phyloP scores from a whole-genome alignment of 2,888 invertebrate species.

The Holacanthella duospinosa region DNA sequence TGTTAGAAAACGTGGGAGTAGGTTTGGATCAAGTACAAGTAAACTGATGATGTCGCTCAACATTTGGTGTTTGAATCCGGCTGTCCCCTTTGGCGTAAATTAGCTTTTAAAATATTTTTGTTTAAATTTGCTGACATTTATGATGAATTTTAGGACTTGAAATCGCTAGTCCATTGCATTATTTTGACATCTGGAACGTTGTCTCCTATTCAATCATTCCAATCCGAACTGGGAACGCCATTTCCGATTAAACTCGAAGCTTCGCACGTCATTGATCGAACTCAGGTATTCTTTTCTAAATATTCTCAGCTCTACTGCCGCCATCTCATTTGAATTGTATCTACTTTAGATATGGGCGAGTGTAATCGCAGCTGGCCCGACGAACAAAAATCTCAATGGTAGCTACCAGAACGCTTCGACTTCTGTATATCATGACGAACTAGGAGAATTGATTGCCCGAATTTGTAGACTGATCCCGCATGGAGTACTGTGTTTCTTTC shows the following conservation, averaged over 20 bases:
- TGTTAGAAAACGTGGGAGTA: constrained; percentile 8
- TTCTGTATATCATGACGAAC: constrained; percentile 51
- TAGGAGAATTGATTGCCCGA: constrained; percentile 50
- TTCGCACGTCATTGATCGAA: constrained; percentile 55
- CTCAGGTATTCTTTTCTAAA: constrained; percentile 51
- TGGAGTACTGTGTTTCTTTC: constrained; percentile 65
- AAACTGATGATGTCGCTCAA: constrained; percentile 41
- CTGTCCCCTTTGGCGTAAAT: constrained; percentile 49
- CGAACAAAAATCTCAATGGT: constrained; percentile 44
- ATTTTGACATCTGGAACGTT: constrained; percentile 67
- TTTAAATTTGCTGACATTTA: neutral
- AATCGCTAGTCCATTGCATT: constrained; percentile 47
- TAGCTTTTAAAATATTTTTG: neutral
- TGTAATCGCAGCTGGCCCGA: constrained; percentile 46
- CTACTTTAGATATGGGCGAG: constrained; percentile 53
- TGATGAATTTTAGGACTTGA: constrained; percentile 40
- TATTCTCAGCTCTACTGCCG: too few relatives aligned
- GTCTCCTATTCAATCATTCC: constrained; percentile 57
- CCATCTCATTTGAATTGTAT: too few relatives aligned
- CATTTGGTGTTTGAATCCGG: constrained; percentile 65
- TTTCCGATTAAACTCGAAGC: constrained; percentile 59
- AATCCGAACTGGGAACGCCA: constrained; percentile 57
- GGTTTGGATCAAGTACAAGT: constrained; percentile 1
- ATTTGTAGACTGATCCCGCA: constrained; percentile 51
- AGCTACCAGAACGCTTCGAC: constrained; percentile 45